Conservation (phyloP, 2,797 vertebrate genomes). For the Heliangelus exortis region DNA sequence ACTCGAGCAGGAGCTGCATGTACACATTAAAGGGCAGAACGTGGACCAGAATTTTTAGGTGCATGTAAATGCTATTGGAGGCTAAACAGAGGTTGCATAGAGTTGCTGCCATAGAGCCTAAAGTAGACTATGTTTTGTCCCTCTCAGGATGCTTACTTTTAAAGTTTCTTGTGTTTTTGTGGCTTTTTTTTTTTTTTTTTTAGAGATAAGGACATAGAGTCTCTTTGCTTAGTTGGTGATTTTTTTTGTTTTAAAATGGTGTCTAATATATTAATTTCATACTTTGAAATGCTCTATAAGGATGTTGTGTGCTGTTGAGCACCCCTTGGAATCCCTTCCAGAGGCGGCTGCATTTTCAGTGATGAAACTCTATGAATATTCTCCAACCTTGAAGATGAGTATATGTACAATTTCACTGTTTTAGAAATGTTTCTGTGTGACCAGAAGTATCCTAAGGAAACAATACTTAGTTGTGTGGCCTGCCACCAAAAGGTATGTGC, state of each 20-base stretch:
- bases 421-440: background rate
- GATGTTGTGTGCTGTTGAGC: background rate
- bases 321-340: background rate
- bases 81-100: background rate
- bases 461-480: background rate
- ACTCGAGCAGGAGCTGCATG: background rate
- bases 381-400: background rate
- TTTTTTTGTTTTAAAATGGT: background rate
- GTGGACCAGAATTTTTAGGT: background rate
- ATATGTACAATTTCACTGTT: background rate
- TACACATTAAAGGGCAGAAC: background rate
- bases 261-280: slow-evolving; percentile 1
- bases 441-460: background rate
- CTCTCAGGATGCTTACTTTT: background rate
- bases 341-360: background rate
- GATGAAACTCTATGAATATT: background rate
- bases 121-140: background rate
- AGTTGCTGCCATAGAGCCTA: background rate
- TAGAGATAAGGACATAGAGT: background rate
- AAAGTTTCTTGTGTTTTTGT: background rate
- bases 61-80: background rate
- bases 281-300: background rate
- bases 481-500: background rate
- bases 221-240: background rate
- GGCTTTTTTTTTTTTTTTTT: background rate